These are phyloP conservation scores for Oikopleura dioica DNA, from an alignment of 23 tunicate genomes.

Conservation along the genomic window DNA sequence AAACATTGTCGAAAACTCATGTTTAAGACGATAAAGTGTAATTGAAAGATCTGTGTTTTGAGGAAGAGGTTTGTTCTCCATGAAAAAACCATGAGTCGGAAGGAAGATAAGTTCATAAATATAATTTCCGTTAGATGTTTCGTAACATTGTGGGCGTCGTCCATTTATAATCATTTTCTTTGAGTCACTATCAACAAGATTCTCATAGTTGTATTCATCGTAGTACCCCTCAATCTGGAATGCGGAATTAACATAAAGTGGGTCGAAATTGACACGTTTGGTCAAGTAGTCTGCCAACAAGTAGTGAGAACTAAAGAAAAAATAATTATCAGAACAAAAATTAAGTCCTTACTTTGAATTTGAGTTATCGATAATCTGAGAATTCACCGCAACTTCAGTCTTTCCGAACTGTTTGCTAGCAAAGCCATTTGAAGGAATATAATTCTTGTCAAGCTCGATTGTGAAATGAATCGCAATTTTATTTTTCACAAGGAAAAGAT, in stretches of 20 bases:
- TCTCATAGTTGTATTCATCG: neutral
- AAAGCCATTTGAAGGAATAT: neutral
- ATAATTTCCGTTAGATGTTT: neutral
- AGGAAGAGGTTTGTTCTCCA: neutral
- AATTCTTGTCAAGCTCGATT: neutral
- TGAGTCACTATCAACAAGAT: neutral
- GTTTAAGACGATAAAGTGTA: neutral
- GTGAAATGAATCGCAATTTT: neutral
- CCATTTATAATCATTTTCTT: neutral
- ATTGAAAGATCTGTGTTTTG: neutral
- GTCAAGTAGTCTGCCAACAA: neutral
- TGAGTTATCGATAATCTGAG: neutral
- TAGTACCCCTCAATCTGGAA: neutral
- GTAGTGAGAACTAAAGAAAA: neutral
- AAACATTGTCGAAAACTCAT: neutral
- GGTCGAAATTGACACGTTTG: neutral
- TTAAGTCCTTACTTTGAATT: neutral
- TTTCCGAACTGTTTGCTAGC: neutral
- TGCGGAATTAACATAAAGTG: neutral
- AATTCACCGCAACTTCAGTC: neutral
- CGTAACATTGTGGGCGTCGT: neutral
- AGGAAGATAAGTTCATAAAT: neutral
- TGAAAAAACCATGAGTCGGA: neutral
- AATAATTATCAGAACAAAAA: neutral
- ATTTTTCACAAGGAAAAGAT: slow-evolving; percentile 4